Evolutionary conservation across 2,888 invertebrate species (phyloP), one percentile per base, ranked within the genome.

Genomic region (Ichneumoninae sp.): DNA sequence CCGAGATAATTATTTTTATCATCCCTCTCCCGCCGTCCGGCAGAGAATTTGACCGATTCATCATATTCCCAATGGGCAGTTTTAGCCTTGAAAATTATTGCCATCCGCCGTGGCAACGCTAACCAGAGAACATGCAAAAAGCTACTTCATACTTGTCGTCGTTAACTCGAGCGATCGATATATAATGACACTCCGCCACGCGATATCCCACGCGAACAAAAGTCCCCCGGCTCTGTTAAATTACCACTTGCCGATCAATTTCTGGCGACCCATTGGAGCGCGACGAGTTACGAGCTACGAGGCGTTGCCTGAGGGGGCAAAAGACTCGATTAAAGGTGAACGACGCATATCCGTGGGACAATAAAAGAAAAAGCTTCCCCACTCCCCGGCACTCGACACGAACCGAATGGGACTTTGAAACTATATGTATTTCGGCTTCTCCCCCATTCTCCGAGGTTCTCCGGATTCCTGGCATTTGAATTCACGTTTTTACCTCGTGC

Each of bases 231-330:
- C 83, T 85, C 87, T 86, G 33, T 63, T 86, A 83, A 88, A 89
- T 89, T 88, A 89, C 87, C 81, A 76, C 86, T 87, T 87, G 87
- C 81, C 87, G 88, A 89, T 90, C 87, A 89, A 89, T 89, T 89
- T 88, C 86, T 87, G 87, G 73, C 57, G 52, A 84, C 87, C 87
- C 88, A 89, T 87, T 87, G 86, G 87, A 88, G 86, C 86, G 86
- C 83, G 81, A 82, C 83, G 50, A 74, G 69, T 74, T 79, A 83
- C 44, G 44, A 16, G 44, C 13, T 79, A 75, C 54, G 52, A 68
- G 47, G 63, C 75, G 30, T 13, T 44, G 30, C 50, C 57, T 65
- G 74, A 54, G 10, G 65, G 78, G 70, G 30, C 47, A 22, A 77
- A 76, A 60, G 66, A 68, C 66, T 80, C 66, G 76, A 68, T 83